Conservation (phyloP, 2,113 vertebrate species). For the Mus musculus region GRCm39 chr10:127293001-127293500, state of each 20-base stretch:
- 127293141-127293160: background rate
- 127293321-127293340: background rate
- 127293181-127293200: background rate
- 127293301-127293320: background rate
- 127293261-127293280: background rate
- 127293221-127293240: background rate
- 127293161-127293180: no score
- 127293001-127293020: background rate
- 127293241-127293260: no score
- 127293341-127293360: background rate
- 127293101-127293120: background rate
- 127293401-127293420: slow-evolving; percentile 48
- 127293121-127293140: background rate
- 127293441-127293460: slow-evolving; percentile 55
- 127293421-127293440: slow-evolving; percentile 33
- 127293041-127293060: background rate
- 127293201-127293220: background rate
- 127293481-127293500: slow-evolving; percentile 72
- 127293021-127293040: background rate
- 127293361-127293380: background rate
- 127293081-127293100: background rate
- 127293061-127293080: background rate
- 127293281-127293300: background rate
- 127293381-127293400: slow-evolving; percentile 18
- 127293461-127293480: slow-evolving; percentile 33